Evolutionary conservation across 1,140 invertebrate genomes (phyloP), one percentile per base, ranked within the genome.

Genomic region (Bradynema listronoti): DNA sequence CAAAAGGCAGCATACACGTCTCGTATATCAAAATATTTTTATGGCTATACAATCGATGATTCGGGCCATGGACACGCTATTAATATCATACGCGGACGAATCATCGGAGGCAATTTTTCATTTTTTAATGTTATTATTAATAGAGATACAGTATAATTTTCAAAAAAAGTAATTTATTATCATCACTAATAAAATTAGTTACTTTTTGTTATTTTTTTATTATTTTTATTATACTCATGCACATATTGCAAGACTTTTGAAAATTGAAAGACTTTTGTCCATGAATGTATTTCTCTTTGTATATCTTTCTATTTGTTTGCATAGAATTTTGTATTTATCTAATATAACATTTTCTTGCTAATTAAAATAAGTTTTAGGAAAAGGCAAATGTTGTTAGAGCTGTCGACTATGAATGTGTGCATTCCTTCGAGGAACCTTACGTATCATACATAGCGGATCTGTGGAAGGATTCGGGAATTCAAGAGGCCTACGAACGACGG

Each of bases 1-100:
- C 82, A 96, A 95, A 81, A 85, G 89, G 70, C 88, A 89, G 57
- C 96, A 93, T 81, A 96, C 97, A 78, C 96, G 96, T 83, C 86
- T 98, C 74, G 92, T 99, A 45, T 98, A 93, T 82, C 94, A 98
- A 84, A 98, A 99, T 83, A 96, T 98, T 80, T 98, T 97, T 83
- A 96, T 97, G 91, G 93, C 94, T 63, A 98, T 98, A 91, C 69
- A 71, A 57, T 56, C 73, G 7, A 97, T 99, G 91, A 96, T 98
- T 74, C 86, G 91, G 73, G 94, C 93, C 70, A 98, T 98, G 93
- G 92, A 97, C 79, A 85, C 94, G 75, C 86, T 99, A 71, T 91
- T 89, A 84, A 95, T 99, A 79, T 85, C 87, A 78, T 98, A 95
- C 81, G 87, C 85, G 69, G 86, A 90, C 80, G 85, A 87, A 69